Percentiles rank a stretch among this genome's conserved stretches.
These are phyloP conservation scores for Latrodectus geometricus DNA, from an alignment of 1,140 invertebrate species.

Conservation along the genomic window DNA sequence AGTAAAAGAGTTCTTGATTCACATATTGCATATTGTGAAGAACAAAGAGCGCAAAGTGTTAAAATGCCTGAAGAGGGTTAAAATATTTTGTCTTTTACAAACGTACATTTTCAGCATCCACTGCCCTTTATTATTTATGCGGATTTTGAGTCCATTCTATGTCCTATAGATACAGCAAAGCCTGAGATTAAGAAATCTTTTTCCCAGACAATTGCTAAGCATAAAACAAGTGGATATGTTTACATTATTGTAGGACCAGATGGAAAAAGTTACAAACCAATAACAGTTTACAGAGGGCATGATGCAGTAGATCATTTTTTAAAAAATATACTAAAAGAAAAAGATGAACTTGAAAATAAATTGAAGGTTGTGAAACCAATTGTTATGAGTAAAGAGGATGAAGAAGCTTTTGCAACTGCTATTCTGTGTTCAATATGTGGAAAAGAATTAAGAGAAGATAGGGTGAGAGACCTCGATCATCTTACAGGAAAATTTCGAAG, in stretches of 20 bases:
- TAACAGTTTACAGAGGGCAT: not conserved
- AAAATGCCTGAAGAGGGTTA: no score
- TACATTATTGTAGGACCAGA: not conserved
- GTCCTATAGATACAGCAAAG: not conserved
- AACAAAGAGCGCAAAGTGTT: no score
- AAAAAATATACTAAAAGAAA: not conserved
- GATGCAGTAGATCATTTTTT: not conserved
- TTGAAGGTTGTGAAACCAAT: not conserved
- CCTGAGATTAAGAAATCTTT: no score
- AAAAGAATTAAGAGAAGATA: not conserved
- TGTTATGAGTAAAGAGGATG: not conserved
- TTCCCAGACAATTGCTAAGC: not conserved
- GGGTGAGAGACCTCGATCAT: not conserved
- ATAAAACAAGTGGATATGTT: not conserved
- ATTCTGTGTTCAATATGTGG: not conserved
- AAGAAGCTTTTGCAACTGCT: not conserved
- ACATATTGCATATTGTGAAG: no score
- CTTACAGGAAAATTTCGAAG: not conserved
- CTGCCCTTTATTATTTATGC: not conserved
- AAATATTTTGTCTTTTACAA: no score
- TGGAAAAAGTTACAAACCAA: not conserved
- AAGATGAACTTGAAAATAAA: not conserved
- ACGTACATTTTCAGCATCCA: not conserved
- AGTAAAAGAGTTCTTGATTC: no score
- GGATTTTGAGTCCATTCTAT: not conserved